These are phyloP conservation scores for Mobula birostris DNA, from an alignment of 2,113 vertebrate species.

Conservation along the genomic window DNA sequence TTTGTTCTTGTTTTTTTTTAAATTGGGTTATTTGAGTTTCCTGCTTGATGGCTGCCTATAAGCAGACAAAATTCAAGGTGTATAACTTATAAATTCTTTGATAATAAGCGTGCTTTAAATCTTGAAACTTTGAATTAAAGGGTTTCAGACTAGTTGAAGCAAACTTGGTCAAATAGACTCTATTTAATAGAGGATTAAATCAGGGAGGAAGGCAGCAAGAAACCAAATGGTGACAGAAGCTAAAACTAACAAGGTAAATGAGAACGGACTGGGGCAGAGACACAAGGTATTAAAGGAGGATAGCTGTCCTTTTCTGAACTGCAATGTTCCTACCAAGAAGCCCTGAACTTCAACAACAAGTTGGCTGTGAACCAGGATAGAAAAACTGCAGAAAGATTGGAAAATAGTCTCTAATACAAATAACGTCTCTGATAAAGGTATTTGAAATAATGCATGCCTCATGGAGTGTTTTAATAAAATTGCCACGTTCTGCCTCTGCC, in stretches of 20 bases:
- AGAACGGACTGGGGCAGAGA: neutral
- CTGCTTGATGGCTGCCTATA: too few species aligned
- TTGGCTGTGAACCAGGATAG: neutral
- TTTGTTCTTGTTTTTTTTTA: too few species aligned
- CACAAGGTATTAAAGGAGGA: neutral
- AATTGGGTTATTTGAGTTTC: too few species aligned
- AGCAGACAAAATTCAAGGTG: too few species aligned
- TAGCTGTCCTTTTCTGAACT: neutral
- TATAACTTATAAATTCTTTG: too few species aligned
- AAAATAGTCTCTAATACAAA: neutral
- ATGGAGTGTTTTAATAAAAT: conserved; percentile 4
- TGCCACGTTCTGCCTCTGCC: neutral
- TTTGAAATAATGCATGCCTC: neutral
- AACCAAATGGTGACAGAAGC: neutral
- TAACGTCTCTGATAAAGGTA: neutral
- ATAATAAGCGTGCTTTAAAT: too few species aligned
- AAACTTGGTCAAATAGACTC: neutral
- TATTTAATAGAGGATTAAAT: neutral
- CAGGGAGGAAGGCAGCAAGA: neutral
- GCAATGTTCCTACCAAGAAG: neutral
- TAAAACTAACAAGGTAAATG: neutral
- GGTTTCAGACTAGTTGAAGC: neutral
- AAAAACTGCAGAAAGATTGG: neutral
- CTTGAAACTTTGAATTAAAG: neutral
- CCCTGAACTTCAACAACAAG: neutral